phyloP scores from a whole-genome alignment of 2,888 invertebrate species.

The Nomada fabriciana region DNA sequence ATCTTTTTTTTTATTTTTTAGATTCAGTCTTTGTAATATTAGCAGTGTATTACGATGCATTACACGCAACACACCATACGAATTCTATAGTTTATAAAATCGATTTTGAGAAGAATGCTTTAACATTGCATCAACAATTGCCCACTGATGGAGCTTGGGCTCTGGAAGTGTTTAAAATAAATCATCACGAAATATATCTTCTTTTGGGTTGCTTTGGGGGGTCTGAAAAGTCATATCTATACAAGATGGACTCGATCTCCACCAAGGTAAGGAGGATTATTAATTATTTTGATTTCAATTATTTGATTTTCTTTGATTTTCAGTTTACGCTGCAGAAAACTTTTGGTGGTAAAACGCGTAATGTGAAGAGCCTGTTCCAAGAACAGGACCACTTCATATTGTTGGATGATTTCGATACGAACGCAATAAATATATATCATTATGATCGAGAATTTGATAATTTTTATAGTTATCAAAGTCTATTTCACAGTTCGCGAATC shows the following conservation, averaged over 20 bases:
- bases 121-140: constrained; percentile 67
- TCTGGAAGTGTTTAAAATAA: constrained; percentile 70
- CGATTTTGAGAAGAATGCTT: constrained; percentile 52
- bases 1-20: constrained; percentile 29
- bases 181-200: constrained; percentile 58
- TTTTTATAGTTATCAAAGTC: constrained; percentile 76
- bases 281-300: neutral
- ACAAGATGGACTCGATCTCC: constrained; percentile 62
- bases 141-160: constrained; percentile 72
- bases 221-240: constrained; percentile 70
- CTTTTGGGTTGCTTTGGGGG: constrained; percentile 72
- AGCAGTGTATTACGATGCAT: constrained; percentile 75
- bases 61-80: constrained; percentile 62
- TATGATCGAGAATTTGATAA: constrained; percentile 70
- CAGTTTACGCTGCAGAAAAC: constrained; percentile 71
- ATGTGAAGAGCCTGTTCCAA: constrained; percentile 69
- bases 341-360: constrained; percentile 73
- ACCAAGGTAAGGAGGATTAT: constrained; percentile 57
- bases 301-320: neutral
- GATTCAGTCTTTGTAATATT: constrained; percentile 73
- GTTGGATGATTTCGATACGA: constrained; percentile 72
- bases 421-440: constrained; percentile 73
- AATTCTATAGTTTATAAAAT: constrained; percentile 74
- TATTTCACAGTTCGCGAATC: constrained; percentile 71
- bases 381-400: constrained; percentile 72